Conservation (phyloP, 2,797 vertebrate species). For the Myotis daubentonii region DNA sequence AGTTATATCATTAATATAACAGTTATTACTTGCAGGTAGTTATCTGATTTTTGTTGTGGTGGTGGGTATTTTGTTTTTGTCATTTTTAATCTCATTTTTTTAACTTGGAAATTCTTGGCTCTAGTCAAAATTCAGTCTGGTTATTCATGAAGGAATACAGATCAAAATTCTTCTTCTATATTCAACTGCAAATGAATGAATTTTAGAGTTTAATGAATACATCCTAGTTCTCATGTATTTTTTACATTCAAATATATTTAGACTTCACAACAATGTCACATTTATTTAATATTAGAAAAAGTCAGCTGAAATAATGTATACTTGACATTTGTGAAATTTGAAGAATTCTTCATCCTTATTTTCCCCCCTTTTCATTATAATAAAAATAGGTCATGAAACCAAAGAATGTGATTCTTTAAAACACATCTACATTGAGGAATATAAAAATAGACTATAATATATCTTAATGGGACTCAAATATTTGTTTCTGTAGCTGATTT, state of each 20-base stretch:
- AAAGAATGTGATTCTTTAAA: not conserved
- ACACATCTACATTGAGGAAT: not conserved
- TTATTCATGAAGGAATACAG: conserved; percentile 32
- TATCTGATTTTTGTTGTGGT: not conserved
- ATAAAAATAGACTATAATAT: not conserved
- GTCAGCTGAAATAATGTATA: not conserved
- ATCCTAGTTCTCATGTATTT: not conserved
- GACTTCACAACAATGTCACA: not conserved
- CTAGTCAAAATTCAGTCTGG: conserved; percentile 63
- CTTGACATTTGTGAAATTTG: not conserved
- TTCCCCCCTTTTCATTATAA: not conserved
- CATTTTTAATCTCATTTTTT: not conserved
- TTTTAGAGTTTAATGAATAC: not conserved
- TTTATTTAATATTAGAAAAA: not conserved
- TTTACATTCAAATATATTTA: not conserved
- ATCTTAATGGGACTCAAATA: not conserved
- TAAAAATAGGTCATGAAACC: not conserved
- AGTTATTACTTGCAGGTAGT: not conserved
- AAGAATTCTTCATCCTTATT: not conserved
- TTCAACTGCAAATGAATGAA: conserved; percentile 49
- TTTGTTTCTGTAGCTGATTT: conserved; percentile 25
- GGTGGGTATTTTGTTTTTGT: not conserved
- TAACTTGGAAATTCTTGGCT: conserved; percentile 58
- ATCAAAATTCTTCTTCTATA: conserved; percentile 57
- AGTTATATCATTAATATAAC: not conserved